Evolutionary conservation across 2,113 vertebrate species (phyloP), one percentile per base, ranked within the genome.

Genomic region (Astatotilapia flaviijosephi): DNA sequence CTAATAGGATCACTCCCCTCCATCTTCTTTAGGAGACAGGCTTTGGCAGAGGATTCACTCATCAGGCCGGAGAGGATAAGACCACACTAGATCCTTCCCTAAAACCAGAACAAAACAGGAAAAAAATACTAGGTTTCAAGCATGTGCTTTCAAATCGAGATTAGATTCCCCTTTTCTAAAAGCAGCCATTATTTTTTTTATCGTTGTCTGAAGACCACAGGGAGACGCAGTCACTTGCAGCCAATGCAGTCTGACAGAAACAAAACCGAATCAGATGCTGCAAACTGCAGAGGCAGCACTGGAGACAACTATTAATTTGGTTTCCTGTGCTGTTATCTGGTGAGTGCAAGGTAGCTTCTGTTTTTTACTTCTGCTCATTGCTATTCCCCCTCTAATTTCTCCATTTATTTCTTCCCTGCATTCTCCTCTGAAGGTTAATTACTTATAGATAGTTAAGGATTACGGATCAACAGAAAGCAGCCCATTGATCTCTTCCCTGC

Each of bases 381-480:
- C 83, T 93, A 95, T 96, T 95, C 94, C 85, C 60, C 13, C 70
- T 56, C 92, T 91, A 73, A 88, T 90, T 94, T 90, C 93, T 91
- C 88, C 88, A 87, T 93, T 94, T 95, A 87, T 93, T 94, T 90
- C 83, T 91, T 35, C 73, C 79, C 91, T 89, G 89, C 94, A 62
- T 93, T 95, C 94, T 95, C 91, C 94, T 96, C 92, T 95, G 95
- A 97, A 97, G 96, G 96, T 96, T 97, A 97, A 97, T 97, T 96
- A 96, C 96, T 96, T 96, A 94, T 94, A 96, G 96, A 96, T 96
- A 97, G 96, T 97, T 96, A 96, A 94, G 96, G 96, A 97, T 96
- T 97, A 96, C 94, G 65, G 93, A 94, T 95, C 95, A 96, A 95
- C 95, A 94, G 93, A 95, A 96, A 95, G 93, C 90, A 91, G 91